Evolutionary conservation across 2,888 invertebrate species (phyloP), one percentile per base, ranked within the genome.

Genomic region (Xestobium rufovillosum): DNA sequence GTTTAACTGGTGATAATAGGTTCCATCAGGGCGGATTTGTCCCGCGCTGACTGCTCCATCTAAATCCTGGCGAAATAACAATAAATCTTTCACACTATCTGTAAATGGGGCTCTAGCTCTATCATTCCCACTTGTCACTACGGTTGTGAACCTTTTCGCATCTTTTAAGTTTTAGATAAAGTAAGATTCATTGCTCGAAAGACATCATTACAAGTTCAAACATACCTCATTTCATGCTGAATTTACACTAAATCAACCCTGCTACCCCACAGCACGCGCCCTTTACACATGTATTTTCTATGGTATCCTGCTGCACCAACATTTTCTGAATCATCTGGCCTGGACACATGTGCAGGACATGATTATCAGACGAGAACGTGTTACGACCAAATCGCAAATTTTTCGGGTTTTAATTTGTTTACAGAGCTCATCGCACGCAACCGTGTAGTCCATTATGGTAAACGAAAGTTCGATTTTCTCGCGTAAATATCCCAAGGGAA

Each of bases 61-160:
- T 56, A 58, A 60, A 61, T 59, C 59, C 59, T 48, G 49, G 50
- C 56, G 59, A 60, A 57, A 60, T 60, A 59, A 59, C 60, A 55
- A 62, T 60, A 61, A 61, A 62, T 62, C 59, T 59, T 53, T 47
- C 50, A 41, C 56, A 59, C 56, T 60, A 60, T 60, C 60, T 56
- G 54, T 58, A 56, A 55, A 50, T 52, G 50, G 46, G 47, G 44
- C 43, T 47, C 53, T 51, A 45, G 50, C 53, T 55, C 53, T 54
- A 19, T 8, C 23, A 8, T 19, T n/a, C 53, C 55, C 53, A 57
- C 55, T 58, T 59, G 58, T 58, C 59, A 57, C 57, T 54, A 50
- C 48, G 44, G 50, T 51, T 51, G 44, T 53, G 54, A 59, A 59
- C 57, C 55, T 53, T 58, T 56, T 59, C 56, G 52, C 57, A 59